These are phyloP conservation scores for Dolomedes plantarius DNA, from an alignment of 2,888 invertebrate genomes.

Conservation along the genomic window DNA sequence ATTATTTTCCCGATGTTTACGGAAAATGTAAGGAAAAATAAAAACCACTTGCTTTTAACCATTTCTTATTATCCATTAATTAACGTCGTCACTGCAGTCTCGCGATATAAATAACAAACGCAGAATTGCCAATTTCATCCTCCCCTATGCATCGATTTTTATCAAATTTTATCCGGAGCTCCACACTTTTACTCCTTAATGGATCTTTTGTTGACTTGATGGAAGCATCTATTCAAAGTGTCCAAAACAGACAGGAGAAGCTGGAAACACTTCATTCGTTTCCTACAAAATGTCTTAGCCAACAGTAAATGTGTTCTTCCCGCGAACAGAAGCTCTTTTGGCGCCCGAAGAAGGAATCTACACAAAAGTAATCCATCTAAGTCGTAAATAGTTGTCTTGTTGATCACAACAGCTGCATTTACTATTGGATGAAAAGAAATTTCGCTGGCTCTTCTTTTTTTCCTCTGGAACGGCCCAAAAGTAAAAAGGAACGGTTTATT, in stretches of 20 bases:
- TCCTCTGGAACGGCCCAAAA: background rate
- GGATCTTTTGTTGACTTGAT: slow-evolving; percentile 1
- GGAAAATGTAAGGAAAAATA: too few species aligned
- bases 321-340: background rate
- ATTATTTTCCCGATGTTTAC: too few species aligned
- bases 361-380: slow-evolving; percentile 12
- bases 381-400: background rate
- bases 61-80: too few species aligned
- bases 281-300: background rate
- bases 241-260: background rate
- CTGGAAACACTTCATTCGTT: background rate
- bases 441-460: background rate
- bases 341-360: background rate
- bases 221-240: background rate
- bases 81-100: too few species aligned
- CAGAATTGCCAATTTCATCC: too few species aligned
- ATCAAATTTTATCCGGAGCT: background rate
- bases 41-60: too few species aligned
- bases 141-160: background rate
- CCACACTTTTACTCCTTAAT: background rate
- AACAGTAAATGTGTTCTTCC: background rate
- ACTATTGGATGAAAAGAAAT: background rate
- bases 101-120: too few species aligned
- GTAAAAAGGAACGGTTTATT: background rate
- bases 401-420: slow-evolving; percentile 7